Evolutionary conservation across 92 coral and sea anemone genomes (phyloP), one percentile per base, ranked within the genome.

Genomic region (Metridium senile): DNA sequence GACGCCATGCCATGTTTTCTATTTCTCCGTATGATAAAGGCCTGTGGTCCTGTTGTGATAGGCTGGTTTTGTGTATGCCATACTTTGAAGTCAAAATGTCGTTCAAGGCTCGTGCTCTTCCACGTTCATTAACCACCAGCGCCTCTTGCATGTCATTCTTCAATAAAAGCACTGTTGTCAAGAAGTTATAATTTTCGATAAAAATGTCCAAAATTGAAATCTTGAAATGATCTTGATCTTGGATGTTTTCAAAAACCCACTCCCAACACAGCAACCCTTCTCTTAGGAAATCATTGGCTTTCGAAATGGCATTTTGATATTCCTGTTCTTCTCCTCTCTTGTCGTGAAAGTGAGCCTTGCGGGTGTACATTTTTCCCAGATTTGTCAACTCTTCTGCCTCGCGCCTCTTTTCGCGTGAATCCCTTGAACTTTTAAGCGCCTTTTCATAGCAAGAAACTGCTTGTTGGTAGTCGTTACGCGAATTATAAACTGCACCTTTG

Each of bases 141-240:
- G 69, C 69, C 39, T 59, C 69, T n/a, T 28, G 1, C 32, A 2
- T 0, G 1, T 63, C 45, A 39, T 31, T 31, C 26, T 4, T 31
- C 20, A 3, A 1, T 31, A 63, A 30, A 26, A 63, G 45, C 39
- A 31, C 3, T 6, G 17, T 28, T 9, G 69, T 3, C 69, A 63
- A 20, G 1, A 3, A 1, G 11, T 28, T 63, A 21, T 28, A 63
- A 29, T 63, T 1, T 18, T 0, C 21, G 45, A 63, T 63, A 21
- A 63, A 63, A 11, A 21, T 63, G 1, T 63, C 69, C 16, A 63
- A 30, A 30, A 63, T 63, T 2, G 69, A 63, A 1, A 63, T 63
- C 17, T 63, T 63, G 69, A 63, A 28, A 63, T 63, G 69, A 21
- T 63, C 69, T 63, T 63, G 39, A 10, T 63, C 45, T 63, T 63